phyloP scores from a whole-genome alignment of 2,113 vertebrate genomes.

The Xenopus tropicalis region DNA sequence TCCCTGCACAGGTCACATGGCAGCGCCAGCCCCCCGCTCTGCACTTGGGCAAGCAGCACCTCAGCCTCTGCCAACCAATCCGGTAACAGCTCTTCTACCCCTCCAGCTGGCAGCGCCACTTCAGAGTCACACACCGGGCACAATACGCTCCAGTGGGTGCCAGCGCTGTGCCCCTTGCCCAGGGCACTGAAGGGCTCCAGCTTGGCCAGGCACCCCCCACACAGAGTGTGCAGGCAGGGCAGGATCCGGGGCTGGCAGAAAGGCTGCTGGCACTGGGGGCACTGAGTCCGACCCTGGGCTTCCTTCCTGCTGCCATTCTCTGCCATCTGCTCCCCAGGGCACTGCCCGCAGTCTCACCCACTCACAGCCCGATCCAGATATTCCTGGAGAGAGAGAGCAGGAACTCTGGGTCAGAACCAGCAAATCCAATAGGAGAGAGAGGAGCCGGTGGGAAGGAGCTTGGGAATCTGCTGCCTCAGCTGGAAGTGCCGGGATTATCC shows the following conservation, averaged over 20 bases:
- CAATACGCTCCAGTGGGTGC: constrained; percentile 60
- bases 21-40: constrained; percentile 57
- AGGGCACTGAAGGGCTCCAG: constrained; percentile 67
- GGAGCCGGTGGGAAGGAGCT: neutral
- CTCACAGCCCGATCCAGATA: neutral
- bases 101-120: constrained; percentile 74
- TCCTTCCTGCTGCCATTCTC: constrained; percentile 1
- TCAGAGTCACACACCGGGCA: constrained; percentile 84
- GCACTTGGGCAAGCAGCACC: constrained; percentile 71
- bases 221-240: constrained; percentile 85
- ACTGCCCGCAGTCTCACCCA: too few relatives aligned
- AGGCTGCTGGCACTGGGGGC: constrained; percentile 65
- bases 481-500: neutral
- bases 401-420: too few relatives aligned
- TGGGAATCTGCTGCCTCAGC: too few relatives aligned
- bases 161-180: constrained; percentile 45
- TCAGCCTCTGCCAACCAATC: constrained; percentile 80
- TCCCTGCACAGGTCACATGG: constrained; percentile 84
- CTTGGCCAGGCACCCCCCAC: constrained; percentile 71
- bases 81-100: constrained; percentile 64
- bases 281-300: constrained; percentile 52
- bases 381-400: neutral
- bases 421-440: neutral
- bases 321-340: neutral
- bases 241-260: constrained; percentile 75